These are phyloP conservation scores for Heliconius ethilla DNA, from an alignment of 2,888 invertebrate species.

Conservation along the genomic window DNA sequence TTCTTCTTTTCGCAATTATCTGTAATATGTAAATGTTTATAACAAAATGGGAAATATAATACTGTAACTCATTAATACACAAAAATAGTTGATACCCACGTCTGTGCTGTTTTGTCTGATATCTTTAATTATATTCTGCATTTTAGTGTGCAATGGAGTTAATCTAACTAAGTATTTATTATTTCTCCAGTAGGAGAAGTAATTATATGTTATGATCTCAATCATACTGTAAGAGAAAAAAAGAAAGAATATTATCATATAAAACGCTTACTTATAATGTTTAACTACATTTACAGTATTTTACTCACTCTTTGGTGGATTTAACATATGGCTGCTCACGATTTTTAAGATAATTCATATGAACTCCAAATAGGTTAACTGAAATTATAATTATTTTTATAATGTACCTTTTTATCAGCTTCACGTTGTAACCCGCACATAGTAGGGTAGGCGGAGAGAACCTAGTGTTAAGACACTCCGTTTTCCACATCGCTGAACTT, in stretches of 20 bases:
- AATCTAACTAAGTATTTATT: conserved; percentile 48
- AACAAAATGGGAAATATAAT: neutral
- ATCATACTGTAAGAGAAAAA: conserved; percentile 47
- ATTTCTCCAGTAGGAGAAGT: conserved; percentile 55
- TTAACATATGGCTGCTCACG: conserved; percentile 51
- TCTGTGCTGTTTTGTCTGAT: conserved; percentile 48
- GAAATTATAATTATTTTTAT: conserved; percentile 29
- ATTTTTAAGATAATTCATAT: conserved; percentile 47
- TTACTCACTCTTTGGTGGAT: conserved; percentile 49
- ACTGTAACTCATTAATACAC: neutral
- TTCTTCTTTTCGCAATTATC: conserved; percentile 49
- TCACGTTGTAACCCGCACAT: too few relatives aligned
- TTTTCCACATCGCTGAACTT: neutral
- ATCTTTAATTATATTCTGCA: conserved; percentile 49
- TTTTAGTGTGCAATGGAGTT: conserved; percentile 50
- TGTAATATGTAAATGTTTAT: conserved; percentile 33
- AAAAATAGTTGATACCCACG: conserved; percentile 40
- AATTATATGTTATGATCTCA: conserved; percentile 50
- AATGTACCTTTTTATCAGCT: neutral
- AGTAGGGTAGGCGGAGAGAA: too few relatives aligned
- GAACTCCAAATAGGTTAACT: conserved; percentile 53
- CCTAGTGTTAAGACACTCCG: too few relatives aligned
- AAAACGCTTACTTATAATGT: too few relatives aligned
- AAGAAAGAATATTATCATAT: neutral
- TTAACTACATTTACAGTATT: neutral